Percentiles rank a stretch among this genome's conserved stretches.
Conservation (phyloP, 1,140 invertebrate genomes). For the Anagrus nilaparvatae region DNA sequence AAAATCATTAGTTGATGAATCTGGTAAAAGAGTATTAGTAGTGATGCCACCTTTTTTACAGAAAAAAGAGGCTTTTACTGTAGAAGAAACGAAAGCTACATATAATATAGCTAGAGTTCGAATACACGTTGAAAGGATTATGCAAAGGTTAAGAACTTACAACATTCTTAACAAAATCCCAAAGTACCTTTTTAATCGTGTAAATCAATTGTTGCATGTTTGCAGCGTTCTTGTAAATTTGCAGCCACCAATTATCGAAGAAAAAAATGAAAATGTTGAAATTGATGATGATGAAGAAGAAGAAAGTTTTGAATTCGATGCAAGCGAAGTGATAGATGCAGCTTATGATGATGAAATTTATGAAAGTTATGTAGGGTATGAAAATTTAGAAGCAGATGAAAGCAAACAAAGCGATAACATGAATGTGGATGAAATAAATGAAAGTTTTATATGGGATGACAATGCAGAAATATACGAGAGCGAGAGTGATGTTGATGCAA, state of each 20-base stretch:
- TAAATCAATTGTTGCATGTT: slow-evolving; percentile 24
- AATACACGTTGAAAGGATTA: slow-evolving; percentile 32
- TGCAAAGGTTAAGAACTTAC: slow-evolving; percentile 24
- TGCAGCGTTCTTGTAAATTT: slow-evolving; percentile 25
- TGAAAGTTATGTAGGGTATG: slow-evolving; percentile 27
- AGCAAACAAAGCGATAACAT: slow-evolving; percentile 11
- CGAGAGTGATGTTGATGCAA: no score
- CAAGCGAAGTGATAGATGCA: slow-evolving; percentile 20
- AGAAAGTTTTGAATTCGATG: no score
- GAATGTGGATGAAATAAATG: slow-evolving; percentile 5
- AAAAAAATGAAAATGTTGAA: slow-evolving; percentile 6
- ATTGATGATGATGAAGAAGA: not conserved
- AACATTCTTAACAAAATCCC: slow-evolving; percentile 23
- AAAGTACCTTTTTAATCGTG: slow-evolving; percentile 16
- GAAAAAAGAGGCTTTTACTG: slow-evolving; percentile 17
- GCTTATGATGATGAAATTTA: slow-evolving; percentile 25
- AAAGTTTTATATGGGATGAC: no score
- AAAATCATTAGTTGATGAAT: slow-evolving; percentile 14
- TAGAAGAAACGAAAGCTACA: slow-evolving; percentile 24
- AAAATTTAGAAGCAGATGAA: slow-evolving; percentile 9
- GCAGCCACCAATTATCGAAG: slow-evolving; percentile 17
- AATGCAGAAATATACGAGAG: no score
- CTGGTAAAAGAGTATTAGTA: not conserved
- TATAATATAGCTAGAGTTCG: slow-evolving; percentile 26
- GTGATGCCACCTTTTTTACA: slow-evolving; percentile 15